Evolutionary conservation across 2,888 invertebrate genomes (phyloP), one percentile per base, ranked within the genome.

Genomic region (Thyatira batis): DNA sequence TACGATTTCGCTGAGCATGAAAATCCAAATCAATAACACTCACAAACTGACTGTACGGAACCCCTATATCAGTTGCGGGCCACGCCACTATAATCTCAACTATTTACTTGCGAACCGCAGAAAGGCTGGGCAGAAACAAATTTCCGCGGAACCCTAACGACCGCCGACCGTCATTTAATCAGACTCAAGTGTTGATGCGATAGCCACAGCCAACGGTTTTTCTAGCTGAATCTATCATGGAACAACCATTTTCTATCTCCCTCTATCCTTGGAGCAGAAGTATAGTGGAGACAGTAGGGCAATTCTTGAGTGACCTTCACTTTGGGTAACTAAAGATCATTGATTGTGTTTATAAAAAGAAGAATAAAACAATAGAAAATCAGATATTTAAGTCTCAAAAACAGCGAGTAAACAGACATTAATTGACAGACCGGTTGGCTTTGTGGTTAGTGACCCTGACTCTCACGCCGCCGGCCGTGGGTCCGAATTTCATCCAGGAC

Each of bases 171-270:
- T 70, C 83, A 82, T 88, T 87, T 87, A 87, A 88, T 88, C 87
- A 86, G 84, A 69, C 80, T 78, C 80, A 73, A 84, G 85, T 80
- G 85, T 80, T 82, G 86, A 87, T 84, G 80, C 73, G 78, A 78
- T 78, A 63, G 74, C 80, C 73, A 56, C 78, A 69, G 60, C 68
- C 71, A 61, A 17, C 39, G 68, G 69, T 68, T 70, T 72, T 69
- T 69, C 73, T 75, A 59, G 60, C 69, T 61, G 49, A 48, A 56
- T 72, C 72, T 63, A 67, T 56, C 62, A 67, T 39, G 39, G 17
- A 39, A 17, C 39, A 33, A 13, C 33, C 13, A 39, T 39, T 39
- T 39, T 39, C 39, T 39, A 39, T 39, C 39, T 39, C 39, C 17
- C 8, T 39, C 39, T 39, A 17, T 39, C 39, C 6, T 8, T 17